These are phyloP conservation scores for Sylvilagus floridanus DNA, from an alignment of 2,797 vertebrate genomes.

Conservation along the genomic window DNA sequence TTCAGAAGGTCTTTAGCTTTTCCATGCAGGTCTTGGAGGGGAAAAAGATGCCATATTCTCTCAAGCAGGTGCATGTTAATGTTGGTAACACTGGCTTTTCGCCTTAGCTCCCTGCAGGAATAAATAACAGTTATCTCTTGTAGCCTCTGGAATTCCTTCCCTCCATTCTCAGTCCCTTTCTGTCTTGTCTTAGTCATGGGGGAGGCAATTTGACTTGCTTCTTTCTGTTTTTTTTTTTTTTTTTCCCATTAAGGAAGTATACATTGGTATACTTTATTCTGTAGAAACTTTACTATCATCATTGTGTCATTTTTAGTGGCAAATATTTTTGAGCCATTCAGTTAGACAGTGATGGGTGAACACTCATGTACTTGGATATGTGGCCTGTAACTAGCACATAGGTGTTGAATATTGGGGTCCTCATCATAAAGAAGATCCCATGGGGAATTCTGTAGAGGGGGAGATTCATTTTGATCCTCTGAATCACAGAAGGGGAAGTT, in stretches of 20 bases:
- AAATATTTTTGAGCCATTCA: neutral
- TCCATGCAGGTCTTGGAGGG: neutral
- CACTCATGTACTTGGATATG: neutral
- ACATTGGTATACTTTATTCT: neutral
- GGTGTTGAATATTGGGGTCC: neutral
- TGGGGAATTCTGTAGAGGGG: neutral
- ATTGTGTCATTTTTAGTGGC: neutral
- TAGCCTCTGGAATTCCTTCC: neutral
- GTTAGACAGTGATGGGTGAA: neutral
- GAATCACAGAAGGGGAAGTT: neutral
- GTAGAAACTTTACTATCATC: neutral
- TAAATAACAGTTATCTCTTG: neutral
- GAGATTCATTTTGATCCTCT: neutral
- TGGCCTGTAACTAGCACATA: neutral
- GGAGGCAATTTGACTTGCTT: neutral
- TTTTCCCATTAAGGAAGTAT: slow-evolving; percentile 29
- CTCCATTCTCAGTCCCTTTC: neutral
- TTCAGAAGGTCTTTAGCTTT: neutral
- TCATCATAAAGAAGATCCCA: neutral
- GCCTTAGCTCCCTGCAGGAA: neutral
- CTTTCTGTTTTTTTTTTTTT: neutral
- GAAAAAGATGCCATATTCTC: neutral
- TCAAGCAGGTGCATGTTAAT: neutral
- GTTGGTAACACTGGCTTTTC: neutral
- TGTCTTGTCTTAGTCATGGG: neutral